phyloP scores from a whole-genome alignment of 2,797 vertebrate species.

The Pyrocephalus nanus region DNA sequence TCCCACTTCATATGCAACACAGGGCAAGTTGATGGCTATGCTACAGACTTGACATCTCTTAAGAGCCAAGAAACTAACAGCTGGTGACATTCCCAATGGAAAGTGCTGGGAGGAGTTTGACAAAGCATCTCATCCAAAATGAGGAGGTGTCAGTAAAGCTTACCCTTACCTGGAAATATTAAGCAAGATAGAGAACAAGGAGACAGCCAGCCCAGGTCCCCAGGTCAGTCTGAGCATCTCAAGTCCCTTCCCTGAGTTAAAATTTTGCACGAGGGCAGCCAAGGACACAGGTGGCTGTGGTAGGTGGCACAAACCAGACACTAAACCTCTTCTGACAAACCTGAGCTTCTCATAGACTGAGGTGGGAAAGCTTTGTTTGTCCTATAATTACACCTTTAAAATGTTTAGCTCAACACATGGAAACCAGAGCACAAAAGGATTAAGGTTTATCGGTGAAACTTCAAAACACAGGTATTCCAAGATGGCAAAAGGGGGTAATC shows the following conservation, averaged over 20 bases:
- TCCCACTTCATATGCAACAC: conserved; percentile 8
- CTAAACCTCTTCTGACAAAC: not conserved
- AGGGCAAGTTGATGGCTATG: not conserved
- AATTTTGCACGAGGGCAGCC: not conserved
- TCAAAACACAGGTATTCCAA: not conserved
- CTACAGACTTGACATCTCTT: not conserved
- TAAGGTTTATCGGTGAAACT: not conserved
- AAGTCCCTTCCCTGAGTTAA: not conserved
- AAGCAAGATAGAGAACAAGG: not conserved
- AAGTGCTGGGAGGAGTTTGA: not conserved
- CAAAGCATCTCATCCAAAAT: not conserved
- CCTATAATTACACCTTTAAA: not conserved
- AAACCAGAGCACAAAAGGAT: not conserved
- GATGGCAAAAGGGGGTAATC: not conserved
- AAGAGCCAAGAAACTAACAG: conserved; percentile 20
- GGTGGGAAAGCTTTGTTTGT: not conserved
- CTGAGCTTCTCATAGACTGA: not conserved
- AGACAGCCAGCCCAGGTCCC: not conserved
- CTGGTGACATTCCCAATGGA: not conserved
- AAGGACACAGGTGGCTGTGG: not conserved
- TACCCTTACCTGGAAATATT: not conserved
- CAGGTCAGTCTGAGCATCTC: not conserved
- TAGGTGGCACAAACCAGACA: not conserved
- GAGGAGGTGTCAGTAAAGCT: not conserved
- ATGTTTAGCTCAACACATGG: not conserved